A percentile compares a stretch with the other conserved stretches of the same genome.
These are phyloP conservation scores for Cavia aperea DNA, from an alignment of 2,113 vertebrate genomes.

Conservation along the genomic window DNA sequence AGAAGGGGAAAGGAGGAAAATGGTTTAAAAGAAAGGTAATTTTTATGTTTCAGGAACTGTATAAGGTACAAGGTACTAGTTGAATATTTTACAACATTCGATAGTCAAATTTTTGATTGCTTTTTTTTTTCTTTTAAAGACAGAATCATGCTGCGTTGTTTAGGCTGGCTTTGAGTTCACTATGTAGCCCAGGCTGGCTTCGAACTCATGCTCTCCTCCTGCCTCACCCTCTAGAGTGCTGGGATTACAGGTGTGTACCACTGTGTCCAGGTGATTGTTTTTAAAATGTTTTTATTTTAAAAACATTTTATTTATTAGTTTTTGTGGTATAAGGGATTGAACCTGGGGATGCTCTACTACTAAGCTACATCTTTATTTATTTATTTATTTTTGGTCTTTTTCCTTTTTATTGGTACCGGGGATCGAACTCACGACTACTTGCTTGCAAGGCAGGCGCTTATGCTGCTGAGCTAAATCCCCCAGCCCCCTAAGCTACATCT, in stretches of 20 bases:
- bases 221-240: too few species aligned
- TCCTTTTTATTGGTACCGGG: too few species aligned
- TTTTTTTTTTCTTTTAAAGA: neutral
- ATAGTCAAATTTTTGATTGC: neutral
- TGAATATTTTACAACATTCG: neutral
- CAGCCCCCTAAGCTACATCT: too few species aligned
- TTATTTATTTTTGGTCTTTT: neutral
- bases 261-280: too few species aligned
- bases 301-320: neutral
- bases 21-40: slow-evolving; percentile 13
- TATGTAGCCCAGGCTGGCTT: too few species aligned
- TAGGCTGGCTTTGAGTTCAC: too few species aligned
- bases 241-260: too few species aligned
- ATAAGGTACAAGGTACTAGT: neutral
- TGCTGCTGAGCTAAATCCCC: too few species aligned
- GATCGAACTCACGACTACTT: too few species aligned
- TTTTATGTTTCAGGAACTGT: neutral
- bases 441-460: too few species aligned
- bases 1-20: neutral
- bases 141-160: neutral
- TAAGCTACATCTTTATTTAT: too few species aligned
- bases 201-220: too few species aligned
- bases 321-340: neutral
- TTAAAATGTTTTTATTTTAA: neutral
- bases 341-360: neutral